Percentiles rank a stretch among this genome's conserved stretches.
These are phyloP conservation scores for Heliconius melpomene DNA, from an alignment of 1,140 invertebrate genomes.

Conservation along the genomic window DNA sequence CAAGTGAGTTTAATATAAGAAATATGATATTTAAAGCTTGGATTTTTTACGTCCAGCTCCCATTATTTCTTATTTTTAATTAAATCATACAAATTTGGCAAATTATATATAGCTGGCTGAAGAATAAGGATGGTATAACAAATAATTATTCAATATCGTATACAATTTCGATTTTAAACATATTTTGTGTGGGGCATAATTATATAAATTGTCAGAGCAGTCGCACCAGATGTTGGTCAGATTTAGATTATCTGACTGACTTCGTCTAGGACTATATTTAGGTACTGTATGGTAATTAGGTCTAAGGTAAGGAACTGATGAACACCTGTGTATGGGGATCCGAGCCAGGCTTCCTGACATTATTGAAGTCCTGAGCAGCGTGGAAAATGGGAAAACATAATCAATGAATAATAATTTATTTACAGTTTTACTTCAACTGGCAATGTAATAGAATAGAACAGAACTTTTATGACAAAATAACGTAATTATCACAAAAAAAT, in stretches of 20 bases:
- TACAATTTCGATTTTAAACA: conserved; percentile 65
- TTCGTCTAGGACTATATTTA: conserved; percentile 29
- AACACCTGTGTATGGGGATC: conserved; percentile 80
- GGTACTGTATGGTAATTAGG: conserved; percentile 18
- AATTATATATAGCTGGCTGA: conserved; percentile 73
- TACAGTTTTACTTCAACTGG: no score
- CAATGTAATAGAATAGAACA: no score
- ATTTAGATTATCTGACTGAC: conserved; percentile 43
- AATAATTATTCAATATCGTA: conserved; percentile 58
- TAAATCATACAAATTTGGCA: background rate
- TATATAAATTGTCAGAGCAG: conserved; percentile 61
- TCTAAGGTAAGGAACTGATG: conserved; percentile 46
- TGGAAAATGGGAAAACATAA: conserved; percentile 45
- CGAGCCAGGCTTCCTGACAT: conserved; percentile 76
- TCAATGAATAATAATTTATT: background rate
- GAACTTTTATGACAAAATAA: no score
- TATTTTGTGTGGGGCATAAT: conserved; percentile 62
- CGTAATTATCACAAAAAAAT: no score
- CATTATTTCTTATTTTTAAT: background rate
- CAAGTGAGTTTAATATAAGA: no score
- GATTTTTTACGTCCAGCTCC: background rate
- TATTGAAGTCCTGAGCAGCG: conserved; percentile 75
- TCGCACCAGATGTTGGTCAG: conserved; percentile 56
- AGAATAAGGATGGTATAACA: conserved; percentile 68
- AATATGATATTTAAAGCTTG: conserved; percentile 10